These are phyloP conservation scores for Oncorhynchus mykiss DNA, from an alignment of 2,113 vertebrate species.

Conservation along the genomic window DNA sequence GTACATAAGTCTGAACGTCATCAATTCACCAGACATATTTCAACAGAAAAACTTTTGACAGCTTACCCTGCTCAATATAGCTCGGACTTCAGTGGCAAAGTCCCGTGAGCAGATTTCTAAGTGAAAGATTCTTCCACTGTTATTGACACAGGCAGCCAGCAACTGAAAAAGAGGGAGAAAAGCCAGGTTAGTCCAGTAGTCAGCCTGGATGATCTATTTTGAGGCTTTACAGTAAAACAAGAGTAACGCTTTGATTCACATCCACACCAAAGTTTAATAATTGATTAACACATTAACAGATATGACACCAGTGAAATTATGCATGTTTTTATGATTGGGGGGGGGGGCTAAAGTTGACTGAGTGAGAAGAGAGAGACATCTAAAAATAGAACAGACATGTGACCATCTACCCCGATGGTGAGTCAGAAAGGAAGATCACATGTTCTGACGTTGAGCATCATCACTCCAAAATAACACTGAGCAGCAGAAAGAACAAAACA, in stretches of 20 bases:
- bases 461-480: not conserved
- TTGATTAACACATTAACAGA: constrained; percentile 16
- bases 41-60: not conserved
- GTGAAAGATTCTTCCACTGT: constrained; percentile 95
- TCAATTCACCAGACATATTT: not conserved
- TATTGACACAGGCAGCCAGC: constrained; percentile 94
- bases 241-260: not conserved
- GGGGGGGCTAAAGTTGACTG: constrained; percentile 3
- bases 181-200: not conserved
- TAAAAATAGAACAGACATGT: constrained; percentile 37
- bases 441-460: constrained; percentile 1
- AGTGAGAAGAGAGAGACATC: constrained; percentile 15
- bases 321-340: not conserved
- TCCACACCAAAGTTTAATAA: not conserved
- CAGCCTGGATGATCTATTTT: too few species aligned
- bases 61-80: constrained; percentile 84
- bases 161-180: constrained; percentile 71
- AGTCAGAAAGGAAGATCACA: constrained; percentile 37
- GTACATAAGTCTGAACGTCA: too few species aligned
- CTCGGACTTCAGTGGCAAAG: constrained; percentile 88
- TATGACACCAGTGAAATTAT: not conserved
- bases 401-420: constrained; percentile 38
- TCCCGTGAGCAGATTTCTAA: constrained; percentile 96
- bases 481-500: not conserved
- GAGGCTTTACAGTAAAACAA: too few species aligned